Percentiles rank a stretch among this genome's conserved stretches.
phyloP scores from a whole-genome alignment of 2,888 invertebrate species.

The Arctia plantaginis region DNA sequence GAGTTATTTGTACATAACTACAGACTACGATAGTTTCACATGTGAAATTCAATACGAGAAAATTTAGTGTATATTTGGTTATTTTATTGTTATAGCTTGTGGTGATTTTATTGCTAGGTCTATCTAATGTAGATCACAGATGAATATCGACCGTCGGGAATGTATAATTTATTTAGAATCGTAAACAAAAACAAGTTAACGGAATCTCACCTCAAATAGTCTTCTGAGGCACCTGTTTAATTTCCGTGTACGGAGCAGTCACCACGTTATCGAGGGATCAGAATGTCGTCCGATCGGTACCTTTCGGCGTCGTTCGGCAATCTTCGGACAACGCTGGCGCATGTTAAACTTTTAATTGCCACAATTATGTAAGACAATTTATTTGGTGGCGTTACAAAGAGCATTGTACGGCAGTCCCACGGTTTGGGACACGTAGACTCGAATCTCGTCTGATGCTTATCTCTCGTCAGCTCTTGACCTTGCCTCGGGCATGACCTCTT shows the following conservation, averaged over 20 bases:
- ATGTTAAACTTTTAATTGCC: slow-evolving; percentile 76
- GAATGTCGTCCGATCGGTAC: slow-evolving; percentile 47
- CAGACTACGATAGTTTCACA: slow-evolving; percentile 7
- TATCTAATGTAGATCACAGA: slow-evolving; percentile 20
- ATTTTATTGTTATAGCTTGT: slow-evolving; percentile 8
- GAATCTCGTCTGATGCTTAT: slow-evolving; percentile 66
- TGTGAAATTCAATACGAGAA: slow-evolving; percentile 6
- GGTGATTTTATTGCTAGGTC: slow-evolving; percentile 9
- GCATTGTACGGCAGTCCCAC: slow-evolving; percentile 75
- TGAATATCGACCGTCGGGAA: slow-evolving; percentile 31
- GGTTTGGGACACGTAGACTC: slow-evolving; percentile 72
- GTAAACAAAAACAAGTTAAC: slow-evolving; percentile 41
- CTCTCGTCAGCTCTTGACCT: slow-evolving; percentile 74
- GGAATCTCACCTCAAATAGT: slow-evolving; percentile 36
- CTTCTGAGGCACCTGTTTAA: slow-evolving; percentile 41
- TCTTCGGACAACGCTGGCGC: slow-evolving; percentile 40
- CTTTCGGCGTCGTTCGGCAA: slow-evolving; percentile 29
- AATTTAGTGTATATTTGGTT: slow-evolving; percentile 5
- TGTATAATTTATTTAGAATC: slow-evolving; percentile 42
- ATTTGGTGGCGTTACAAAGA: slow-evolving; percentile 67
- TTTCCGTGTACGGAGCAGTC: slow-evolving; percentile 42
- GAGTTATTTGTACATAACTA: slow-evolving; percentile 2
- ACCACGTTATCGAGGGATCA: slow-evolving; percentile 54
- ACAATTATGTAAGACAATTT: slow-evolving; percentile 77
- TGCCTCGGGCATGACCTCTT: slow-evolving; percentile 73